Conservation (phyloP, 2,888 invertebrate species). For the Villa cingulata region DNA sequence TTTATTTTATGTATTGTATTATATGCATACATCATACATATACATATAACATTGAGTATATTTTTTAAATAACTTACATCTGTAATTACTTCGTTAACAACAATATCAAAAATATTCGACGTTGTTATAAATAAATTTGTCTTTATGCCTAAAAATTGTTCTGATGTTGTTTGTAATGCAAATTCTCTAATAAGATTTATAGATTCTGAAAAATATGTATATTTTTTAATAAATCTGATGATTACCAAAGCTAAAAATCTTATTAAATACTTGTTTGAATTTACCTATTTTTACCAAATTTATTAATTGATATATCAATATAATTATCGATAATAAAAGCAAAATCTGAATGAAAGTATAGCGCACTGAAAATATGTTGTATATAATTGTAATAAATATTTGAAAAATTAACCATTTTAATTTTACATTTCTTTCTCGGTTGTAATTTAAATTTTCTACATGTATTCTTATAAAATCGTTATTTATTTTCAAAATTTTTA, state of each 20-base stretch:
- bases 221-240: too few species aligned
- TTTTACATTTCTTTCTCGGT: conserved; percentile 11
- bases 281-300: conserved; percentile 4
- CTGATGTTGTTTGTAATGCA: conserved; percentile 26
- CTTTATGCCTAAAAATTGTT: conserved; percentile 24
- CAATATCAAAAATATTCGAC: conserved; percentile 29
- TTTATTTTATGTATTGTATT: too few species aligned
- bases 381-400: background rate
- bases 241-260: background rate
- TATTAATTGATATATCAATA: background rate
- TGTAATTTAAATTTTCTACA: conserved; percentile 13
- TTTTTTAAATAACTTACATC: conserved; percentile 23
- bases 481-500: conserved; percentile 10
- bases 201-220: background rate
- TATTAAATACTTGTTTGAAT: background rate
- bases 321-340: background rate
- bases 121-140: conserved; percentile 28
- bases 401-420: background rate
- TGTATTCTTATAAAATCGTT: conserved; percentile 14
- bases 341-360: background rate
- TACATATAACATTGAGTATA: too few species aligned
- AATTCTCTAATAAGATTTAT: background rate
- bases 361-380: background rate
- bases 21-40: too few species aligned
- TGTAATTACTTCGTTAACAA: conserved; percentile 37